Percentiles rank a stretch among this genome's conserved stretches.
Evolutionary conservation across 37 sponge, comb jelly and placozoan species (phyloP).

Genomic region (Spongia lamella): DNA sequence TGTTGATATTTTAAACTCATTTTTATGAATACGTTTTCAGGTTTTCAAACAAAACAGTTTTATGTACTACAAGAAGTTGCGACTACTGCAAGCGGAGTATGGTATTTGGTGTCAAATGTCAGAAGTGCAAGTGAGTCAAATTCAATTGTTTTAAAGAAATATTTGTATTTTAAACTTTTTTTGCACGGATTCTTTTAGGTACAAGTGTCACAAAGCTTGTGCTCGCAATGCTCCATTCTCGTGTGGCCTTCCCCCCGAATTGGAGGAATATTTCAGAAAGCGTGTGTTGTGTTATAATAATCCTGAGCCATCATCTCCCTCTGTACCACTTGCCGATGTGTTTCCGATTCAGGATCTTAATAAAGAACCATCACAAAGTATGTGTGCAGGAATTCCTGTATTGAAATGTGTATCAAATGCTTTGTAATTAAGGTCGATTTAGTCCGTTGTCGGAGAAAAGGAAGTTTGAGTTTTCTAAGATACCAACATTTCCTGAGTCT

Average conservation of each 20-base stretch:
- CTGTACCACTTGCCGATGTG: neutral
- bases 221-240: constrained; percentile 73
- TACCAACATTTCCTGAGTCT: too few species aligned
- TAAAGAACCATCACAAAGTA: constrained; percentile 63
- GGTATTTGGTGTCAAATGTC: constrained; percentile 64
- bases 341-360: constrained; percentile 58
- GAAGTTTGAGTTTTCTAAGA: constrained; percentile 1
- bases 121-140: constrained; percentile 77
- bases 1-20: too few species aligned
- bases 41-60: constrained; percentile 37
- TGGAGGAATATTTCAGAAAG: constrained; percentile 65
- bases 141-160: neutral
- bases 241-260: constrained; percentile 79
- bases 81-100: constrained; percentile 85
- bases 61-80: constrained; percentile 34
- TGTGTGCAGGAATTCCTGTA: neutral
- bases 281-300: constrained; percentile 22
- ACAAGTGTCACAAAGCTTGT: constrained; percentile 84
- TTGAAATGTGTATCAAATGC: neutral
- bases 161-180: neutral
- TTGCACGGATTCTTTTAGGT: constrained; percentile 32
- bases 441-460: constrained; percentile 47
- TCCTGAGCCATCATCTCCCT: constrained; percentile 1
- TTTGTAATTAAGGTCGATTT: constrained; percentile 33
- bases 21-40: constrained; percentile 11